These are phyloP conservation scores for Dryadula phaetusa DNA, from an alignment of 2,888 invertebrate genomes.

Conservation along the genomic window DNA sequence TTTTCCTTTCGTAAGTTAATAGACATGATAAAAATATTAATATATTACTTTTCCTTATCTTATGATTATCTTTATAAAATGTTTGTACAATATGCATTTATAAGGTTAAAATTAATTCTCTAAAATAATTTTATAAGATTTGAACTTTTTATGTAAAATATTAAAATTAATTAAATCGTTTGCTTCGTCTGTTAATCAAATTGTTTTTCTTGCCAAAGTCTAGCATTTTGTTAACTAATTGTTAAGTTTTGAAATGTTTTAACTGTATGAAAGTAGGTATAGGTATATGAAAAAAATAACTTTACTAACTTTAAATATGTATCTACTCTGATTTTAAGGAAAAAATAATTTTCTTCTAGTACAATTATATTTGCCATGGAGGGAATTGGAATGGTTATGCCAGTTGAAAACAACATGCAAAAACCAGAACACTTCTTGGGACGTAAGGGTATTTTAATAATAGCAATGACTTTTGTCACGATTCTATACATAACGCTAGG, in stretches of 20 bases:
- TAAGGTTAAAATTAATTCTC: too few relatives aligned
- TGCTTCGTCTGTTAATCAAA: too few relatives aligned
- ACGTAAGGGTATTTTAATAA: conserved; percentile 92
- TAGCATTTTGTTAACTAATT: too few relatives aligned
- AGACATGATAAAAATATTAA: conserved; percentile 10
- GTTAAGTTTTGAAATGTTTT: too few relatives aligned
- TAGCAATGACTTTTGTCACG: conserved; percentile 93
- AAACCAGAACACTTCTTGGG: conserved; percentile 92
- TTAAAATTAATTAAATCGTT: too few relatives aligned
- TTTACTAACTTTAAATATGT: too few relatives aligned
- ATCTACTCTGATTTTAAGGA: too few relatives aligned
- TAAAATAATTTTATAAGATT: too few relatives aligned
- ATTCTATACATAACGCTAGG: conserved; percentile 91
- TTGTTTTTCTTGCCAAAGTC: too few relatives aligned
- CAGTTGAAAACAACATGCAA: conserved; percentile 96
- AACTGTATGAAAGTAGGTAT: too few relatives aligned
- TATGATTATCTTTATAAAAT: not conserved
- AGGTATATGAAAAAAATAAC: not conserved
- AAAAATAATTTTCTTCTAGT: too few relatives aligned
- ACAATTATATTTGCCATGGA: conserved; percentile 99
- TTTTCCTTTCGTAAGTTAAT: conserved; percentile 89
- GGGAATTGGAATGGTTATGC: conserved; percentile 96
- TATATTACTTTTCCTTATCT: not conserved
- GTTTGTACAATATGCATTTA: not conserved
- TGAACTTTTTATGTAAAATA: too few relatives aligned